Evolutionary conservation across 1,140 invertebrate genomes (phyloP).

Genomic region (Trachymyrmex cornetzi): DNA sequence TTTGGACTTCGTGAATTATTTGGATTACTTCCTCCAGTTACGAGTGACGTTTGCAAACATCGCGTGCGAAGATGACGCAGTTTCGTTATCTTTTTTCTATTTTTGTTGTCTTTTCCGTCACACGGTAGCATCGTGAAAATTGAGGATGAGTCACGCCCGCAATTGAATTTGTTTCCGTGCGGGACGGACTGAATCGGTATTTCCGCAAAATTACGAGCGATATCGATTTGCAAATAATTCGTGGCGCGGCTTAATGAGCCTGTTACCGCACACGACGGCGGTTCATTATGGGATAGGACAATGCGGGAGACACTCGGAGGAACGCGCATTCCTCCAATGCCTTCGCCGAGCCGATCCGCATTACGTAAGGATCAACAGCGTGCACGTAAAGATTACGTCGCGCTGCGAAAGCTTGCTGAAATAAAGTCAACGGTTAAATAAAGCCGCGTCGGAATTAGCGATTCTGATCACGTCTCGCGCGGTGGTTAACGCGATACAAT

Average conservation of each 20-base stretch:
- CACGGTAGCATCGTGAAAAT: neutral
- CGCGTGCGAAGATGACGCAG: neutral
- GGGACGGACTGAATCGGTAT: neutral
- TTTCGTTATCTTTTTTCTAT: neutral
- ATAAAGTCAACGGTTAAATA: conserved; percentile 46
- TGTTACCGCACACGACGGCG: conserved; percentile 44
- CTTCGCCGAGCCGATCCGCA: conserved; percentile 59
- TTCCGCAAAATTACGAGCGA: conserved; percentile 17
- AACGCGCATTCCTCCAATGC: conserved; percentile 71
- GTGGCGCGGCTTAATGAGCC: conserved; percentile 28
- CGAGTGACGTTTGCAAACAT: neutral
- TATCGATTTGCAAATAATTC: conserved; percentile 23
- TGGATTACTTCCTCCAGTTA: neutral
- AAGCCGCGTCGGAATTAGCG: conserved; percentile 18
- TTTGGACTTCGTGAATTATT: too few relatives aligned
- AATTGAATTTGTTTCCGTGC: neutral
- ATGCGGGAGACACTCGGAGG: conserved; percentile 52
- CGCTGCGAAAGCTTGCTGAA: conserved; percentile 53
- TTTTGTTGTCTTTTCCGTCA: neutral
- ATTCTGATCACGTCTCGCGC: conserved; percentile 50
- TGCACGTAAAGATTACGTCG: conserved; percentile 65
- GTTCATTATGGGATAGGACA: conserved; percentile 48
- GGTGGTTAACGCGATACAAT: conserved; percentile 31
- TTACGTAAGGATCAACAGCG: conserved; percentile 66
- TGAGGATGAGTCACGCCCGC: conserved; percentile 9